These are phyloP conservation scores for Dicyrtomina minuta DNA, from an alignment of 2,888 invertebrate genomes.

Conservation along the genomic window DNA sequence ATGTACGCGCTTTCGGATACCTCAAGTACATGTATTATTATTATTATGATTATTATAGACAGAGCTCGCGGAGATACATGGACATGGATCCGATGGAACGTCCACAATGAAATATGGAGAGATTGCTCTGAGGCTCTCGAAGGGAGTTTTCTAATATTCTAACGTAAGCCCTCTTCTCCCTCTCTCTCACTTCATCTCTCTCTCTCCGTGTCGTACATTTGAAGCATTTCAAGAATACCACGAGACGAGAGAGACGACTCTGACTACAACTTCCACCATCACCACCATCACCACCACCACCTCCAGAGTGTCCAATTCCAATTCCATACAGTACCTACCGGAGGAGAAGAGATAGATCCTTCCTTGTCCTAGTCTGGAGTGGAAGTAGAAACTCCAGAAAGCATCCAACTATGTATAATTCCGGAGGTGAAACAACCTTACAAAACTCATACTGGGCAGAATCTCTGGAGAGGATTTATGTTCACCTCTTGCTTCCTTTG, in stretches of 20 bases:
- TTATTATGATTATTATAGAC: background rate
- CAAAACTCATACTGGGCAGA: conserved; percentile 10
- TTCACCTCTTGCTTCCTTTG: conserved; percentile 15
- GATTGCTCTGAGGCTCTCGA: conserved; percentile 20
- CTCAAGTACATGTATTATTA: too few species aligned
- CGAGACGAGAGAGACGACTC: too few species aligned
- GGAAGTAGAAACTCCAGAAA: background rate
- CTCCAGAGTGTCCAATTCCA: too few species aligned
- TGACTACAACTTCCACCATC: too few species aligned
- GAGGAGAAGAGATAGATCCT: background rate
- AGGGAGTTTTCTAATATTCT: conserved; percentile 15
- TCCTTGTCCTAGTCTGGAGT: background rate
- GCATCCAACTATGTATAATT: conserved; percentile 8
- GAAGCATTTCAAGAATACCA: too few species aligned
- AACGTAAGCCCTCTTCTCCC: conserved; percentile 17
- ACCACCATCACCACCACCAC: too few species aligned
- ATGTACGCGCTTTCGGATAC: too few species aligned
- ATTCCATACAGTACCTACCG: background rate
- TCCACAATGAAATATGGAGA: conserved; percentile 21
- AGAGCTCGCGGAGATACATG: background rate
- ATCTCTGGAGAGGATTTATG: conserved; percentile 20
- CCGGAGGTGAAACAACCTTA: conserved; percentile 20
- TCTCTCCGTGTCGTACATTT: background rate
- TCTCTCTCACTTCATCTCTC: conserved; percentile 9
- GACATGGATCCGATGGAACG: background rate